Conservation (phyloP, 2,797 vertebrate species). For the Hemitrygon akajei region DNA sequence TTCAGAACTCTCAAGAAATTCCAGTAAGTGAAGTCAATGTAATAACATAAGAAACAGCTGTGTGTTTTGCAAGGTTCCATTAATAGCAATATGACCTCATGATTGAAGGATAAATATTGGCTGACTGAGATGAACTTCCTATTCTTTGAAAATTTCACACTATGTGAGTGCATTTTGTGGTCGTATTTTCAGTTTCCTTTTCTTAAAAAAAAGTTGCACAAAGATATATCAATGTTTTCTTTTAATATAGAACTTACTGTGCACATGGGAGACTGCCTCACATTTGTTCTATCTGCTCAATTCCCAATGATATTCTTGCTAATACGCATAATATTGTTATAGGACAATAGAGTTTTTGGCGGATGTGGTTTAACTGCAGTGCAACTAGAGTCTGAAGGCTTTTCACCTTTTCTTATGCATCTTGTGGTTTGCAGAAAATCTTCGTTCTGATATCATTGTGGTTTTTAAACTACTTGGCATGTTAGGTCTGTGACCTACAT, state of each 20-base stretch:
- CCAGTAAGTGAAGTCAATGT: background rate
- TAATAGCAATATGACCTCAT: background rate
- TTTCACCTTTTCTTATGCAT: background rate
- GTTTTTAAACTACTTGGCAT: conserved; percentile 23
- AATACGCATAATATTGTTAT: background rate
- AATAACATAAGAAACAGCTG: background rate
- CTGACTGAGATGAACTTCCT: background rate
- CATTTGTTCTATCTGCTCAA: background rate
- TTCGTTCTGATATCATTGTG: background rate
- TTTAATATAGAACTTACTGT: background rate
- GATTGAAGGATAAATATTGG: background rate
- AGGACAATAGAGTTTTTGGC: conserved; percentile 24
- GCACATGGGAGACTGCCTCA: background rate
- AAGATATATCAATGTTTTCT: no score
- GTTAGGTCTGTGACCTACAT: conserved; percentile 35
- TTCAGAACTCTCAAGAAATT: background rate
- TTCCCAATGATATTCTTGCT: background rate
- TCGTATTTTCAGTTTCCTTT: background rate
- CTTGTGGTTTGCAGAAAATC: conserved; percentile 9
- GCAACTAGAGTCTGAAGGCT: conserved; percentile 1
- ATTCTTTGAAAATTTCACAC: background rate
- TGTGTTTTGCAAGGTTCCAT: background rate
- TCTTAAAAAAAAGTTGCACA: background rate
- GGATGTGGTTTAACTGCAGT: conserved; percentile 35
- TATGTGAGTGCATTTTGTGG: background rate